Evolutionary conservation across 2,888 invertebrate species (phyloP), one percentile per base, ranked within the genome.

Genomic region (Pachycephus smyrnensis): DNA sequence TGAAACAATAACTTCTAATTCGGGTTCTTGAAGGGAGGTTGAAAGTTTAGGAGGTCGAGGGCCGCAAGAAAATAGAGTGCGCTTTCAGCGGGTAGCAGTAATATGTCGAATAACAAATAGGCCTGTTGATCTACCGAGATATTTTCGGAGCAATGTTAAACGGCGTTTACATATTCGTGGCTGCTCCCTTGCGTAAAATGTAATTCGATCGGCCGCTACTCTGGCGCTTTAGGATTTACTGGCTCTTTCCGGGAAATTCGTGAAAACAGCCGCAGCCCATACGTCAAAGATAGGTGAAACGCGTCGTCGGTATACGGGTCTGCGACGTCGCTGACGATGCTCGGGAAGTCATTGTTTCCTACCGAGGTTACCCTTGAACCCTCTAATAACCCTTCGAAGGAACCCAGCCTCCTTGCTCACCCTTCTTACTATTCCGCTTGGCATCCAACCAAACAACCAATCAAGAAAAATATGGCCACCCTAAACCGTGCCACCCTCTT

Each of bases 181-280:
- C 77, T 83, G 79, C 68, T 40, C 75, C 76, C 74, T 68, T 75
- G 73, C 75, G 73, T 77, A 75, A 80, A 81, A 71, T 83, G 82
- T 84, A 83, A 83, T 83, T 83, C 80, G 79, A 83, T 84, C 80
- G 80, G 81, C 75, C 80, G 80, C 76, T 78, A 55, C 55, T 55
- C 81, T 76, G 79, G 77, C 80, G 73, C 68, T 73, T 78, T 68
- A 55, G 79, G 77, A 84, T 85, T 85, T 85, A 85, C 83, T 80
- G 77, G 75, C 81, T 78, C 80, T 82, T 79, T 81, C 78, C 75
- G 35, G 80, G 80, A 77, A 85, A 83, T 81, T 82, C 80, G 76
- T 79, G 80, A 84, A 85, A 85, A 84, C 81, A 85, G 81, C 79
- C 81, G 81, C 76, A 40, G 80, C 76, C 76, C 80, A 82, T 83